Base-by-base conservation (phyloP, 2,113 vertebrate species). In the Hippocampus mohnikei region DNA sequence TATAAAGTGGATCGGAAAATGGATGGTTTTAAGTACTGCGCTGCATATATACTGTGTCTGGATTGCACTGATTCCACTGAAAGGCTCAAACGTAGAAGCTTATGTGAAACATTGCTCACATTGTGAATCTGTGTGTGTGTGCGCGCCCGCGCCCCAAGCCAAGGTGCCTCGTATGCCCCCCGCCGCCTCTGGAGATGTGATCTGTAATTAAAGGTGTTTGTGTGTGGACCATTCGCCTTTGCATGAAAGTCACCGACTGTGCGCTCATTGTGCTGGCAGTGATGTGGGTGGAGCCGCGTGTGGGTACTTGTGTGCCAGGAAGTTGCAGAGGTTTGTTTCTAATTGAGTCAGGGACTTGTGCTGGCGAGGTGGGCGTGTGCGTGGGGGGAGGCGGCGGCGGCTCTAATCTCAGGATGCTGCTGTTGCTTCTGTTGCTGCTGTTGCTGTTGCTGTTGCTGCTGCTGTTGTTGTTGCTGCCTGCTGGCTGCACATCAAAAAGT, bases 281-380 rank as follows among this genome's bases (percentile, higher is more conserved):
- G 88, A 79, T 69, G 88, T 88, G 85, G 88, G 88, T 81, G 77
- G 84, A 77, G 63, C 77, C 50, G 41, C 82, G 82, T 88, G 87
- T 87, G 85, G 85, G 87, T 81, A 75, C 82, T 84, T 86, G 78
- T 88, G 85, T 69, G 88, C 74, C 81, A 86, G 84, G 81, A 84
- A 91, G 87, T 90, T 90, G 85, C 85, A 87, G 84, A 88, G 88
- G 78, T 89, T 90, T 89, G 83, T 85, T 87, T 87, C 83, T 91
- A 87, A 90, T 91, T 89, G 89, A 90, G 86, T 88, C 88, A 88
- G 89, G 86, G 87, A 89, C 89, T 92, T 89, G 84, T 87, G 85
- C 81, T 84, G 84, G 82, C 77, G 77, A 79, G 86, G 91, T 92
- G 80, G 90, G 90, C 77, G 89, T 88, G 75, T 75, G 84, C 82